A percentile compares a stretch with the other conserved stretches of the same genome.
These are phyloP conservation scores for Sandelia bainsii DNA, from an alignment of 2,797 vertebrate genomes.

Conservation along the genomic window DNA sequence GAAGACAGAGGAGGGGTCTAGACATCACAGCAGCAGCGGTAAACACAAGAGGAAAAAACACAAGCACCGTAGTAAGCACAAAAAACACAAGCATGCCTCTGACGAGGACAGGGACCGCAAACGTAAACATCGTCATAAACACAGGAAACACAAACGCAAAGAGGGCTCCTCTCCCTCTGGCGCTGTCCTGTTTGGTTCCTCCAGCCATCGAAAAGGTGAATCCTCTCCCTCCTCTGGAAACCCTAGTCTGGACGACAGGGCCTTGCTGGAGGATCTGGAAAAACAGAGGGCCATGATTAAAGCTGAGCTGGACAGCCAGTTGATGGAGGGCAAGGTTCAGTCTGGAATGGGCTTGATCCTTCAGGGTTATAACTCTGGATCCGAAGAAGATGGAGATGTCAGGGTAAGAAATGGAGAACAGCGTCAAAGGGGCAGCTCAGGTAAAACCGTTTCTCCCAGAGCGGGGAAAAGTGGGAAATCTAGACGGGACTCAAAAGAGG, in stretches of 20 bases:
- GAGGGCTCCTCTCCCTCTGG: constrained; percentile 84
- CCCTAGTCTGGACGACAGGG: constrained; percentile 93
- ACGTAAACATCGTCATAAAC: constrained; percentile 97
- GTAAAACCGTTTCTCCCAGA: constrained; percentile 81
- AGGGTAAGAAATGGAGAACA: constrained; percentile 91
- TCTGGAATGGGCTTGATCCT: constrained; percentile 98
- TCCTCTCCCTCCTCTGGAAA: constrained; percentile 80
- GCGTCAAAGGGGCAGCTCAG: constrained; percentile 83
- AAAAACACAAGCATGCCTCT: constrained; percentile 96
- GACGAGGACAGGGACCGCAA: constrained; percentile 97
- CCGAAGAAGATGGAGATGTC: constrained; percentile 94
- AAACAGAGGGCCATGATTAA: constrained; percentile 98
- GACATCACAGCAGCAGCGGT: constrained; percentile 80
- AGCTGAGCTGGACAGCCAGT: constrained; percentile 98
- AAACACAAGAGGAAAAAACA: constrained; percentile 99
- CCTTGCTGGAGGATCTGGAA: constrained; percentile 96
- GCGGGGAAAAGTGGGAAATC: constrained; percentile 84
- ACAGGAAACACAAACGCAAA: constrained; percentile 98
- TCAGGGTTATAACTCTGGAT: constrained; percentile 98
- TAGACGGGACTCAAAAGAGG: constrained; percentile 89
- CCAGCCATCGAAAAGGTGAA: constrained; percentile 72
- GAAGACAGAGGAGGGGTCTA: constrained; percentile 81
- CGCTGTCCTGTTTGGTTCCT: constrained; percentile 56
- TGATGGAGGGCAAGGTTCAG: constrained; percentile 93
- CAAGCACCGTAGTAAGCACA: constrained; percentile 98